Evolutionary conservation across 2,888 invertebrate species (phyloP), one percentile per base, ranked within the genome.

Genomic region (Sylvicola cinctus): DNA sequence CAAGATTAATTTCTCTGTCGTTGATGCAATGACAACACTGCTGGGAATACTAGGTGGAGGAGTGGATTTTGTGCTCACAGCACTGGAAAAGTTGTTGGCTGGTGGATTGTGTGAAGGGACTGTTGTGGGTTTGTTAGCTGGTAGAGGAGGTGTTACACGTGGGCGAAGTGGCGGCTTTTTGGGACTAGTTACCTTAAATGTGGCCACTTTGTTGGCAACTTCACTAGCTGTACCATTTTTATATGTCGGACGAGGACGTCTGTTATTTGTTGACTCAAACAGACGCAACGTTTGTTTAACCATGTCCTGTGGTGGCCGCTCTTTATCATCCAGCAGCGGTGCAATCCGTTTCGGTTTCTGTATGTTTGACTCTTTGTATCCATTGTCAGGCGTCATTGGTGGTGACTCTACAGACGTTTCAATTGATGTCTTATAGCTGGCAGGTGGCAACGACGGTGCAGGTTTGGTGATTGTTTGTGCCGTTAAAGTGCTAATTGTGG

Each of bases 281-380:
- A 85, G 74, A 48, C 76, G 70, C 40, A 85, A 68, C 11, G 84
- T 77, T 39, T 83, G 76, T 46, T 80, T 81, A 38, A 90, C 90
- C 42, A 87, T 72, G 61, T 90, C 88, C 2, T 78, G 77, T 13
- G 88, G 87, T 2, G 90, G 90, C 32, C 84, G 65, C 47, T 85
- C 85, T 11, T 70, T 70, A 42, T 76, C 77, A 44, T 70, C 70
- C 46, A 77, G 63, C 31, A 75, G 59, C 2, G 65, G 74, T 42
- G 61, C 65, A 44, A 72, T 65, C 46, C 67, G 67, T 46, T 74
- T 66, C 42, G 68, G 65, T 51, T 61, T 58, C 36, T 54, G 54
- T 28, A 63, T 46, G 36, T 48, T 54, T 38, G 51, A 52, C 46
- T 50, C 60, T 39, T 48, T 54, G 39, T 28, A 28, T 4, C 14